A percentile compares a stretch with the other conserved stretches of the same genome.
These are phyloP conservation scores for Semaprochilodus insignis DNA, from an alignment of 2,797 vertebrate genomes.

Conservation along the genomic window DNA sequence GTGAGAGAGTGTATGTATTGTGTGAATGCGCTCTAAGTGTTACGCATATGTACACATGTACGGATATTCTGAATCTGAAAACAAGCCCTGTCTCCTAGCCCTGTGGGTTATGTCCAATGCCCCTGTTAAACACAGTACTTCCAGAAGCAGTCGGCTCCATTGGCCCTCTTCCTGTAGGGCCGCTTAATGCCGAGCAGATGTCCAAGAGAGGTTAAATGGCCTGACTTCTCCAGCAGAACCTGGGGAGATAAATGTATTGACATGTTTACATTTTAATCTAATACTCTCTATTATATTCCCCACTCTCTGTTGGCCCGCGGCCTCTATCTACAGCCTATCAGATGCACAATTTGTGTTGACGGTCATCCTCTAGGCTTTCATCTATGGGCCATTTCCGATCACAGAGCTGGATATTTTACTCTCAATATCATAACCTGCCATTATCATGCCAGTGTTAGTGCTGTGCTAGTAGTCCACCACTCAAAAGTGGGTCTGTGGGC, in stretches of 20 bases:
- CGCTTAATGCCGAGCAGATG: slow-evolving; percentile 71
- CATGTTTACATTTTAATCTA: background rate
- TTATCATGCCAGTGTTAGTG: background rate
- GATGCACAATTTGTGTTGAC: background rate
- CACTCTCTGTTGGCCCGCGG: background rate
- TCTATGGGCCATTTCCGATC: background rate
- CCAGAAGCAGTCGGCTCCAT: slow-evolving; percentile 81
- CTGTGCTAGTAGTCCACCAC: background rate
- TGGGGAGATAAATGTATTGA: slow-evolving; percentile 52
- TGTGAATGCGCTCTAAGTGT: slow-evolving; percentile 29
- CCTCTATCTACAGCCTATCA: background rate
- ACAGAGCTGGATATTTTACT: too few relatives aligned
- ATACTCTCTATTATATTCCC: background rate
- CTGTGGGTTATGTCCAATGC: background rate
- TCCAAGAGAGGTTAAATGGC: slow-evolving; percentile 70
- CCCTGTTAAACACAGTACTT: slow-evolving; percentile 79
- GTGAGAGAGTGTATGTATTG: slow-evolving; percentile 20
- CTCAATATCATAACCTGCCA: too few relatives aligned
- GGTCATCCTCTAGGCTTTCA: background rate
- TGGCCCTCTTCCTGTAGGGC: slow-evolving; percentile 77
- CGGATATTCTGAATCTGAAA: slow-evolving; percentile 10
- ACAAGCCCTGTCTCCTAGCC: slow-evolving; percentile 58
- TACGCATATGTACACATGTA: slow-evolving; percentile 33
- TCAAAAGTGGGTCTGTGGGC: background rate
- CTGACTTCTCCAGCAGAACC: slow-evolving; percentile 76